Evolutionary conservation across 1,140 invertebrate species (phyloP), one percentile per base, ranked within the genome.

Genomic region (Nylanderia fulva): DNA sequence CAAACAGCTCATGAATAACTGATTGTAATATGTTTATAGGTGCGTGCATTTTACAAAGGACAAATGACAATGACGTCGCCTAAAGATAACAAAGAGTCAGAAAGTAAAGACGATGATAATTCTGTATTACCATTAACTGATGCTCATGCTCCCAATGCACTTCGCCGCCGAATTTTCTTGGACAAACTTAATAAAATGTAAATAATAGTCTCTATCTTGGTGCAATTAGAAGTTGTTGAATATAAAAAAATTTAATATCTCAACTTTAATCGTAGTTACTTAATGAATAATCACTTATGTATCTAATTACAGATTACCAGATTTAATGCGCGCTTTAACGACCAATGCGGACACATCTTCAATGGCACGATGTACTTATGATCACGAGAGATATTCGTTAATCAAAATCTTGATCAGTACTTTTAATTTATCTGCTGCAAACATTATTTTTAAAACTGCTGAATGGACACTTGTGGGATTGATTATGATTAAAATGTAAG

Each of bases 381-480:
- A 84, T 24, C 85, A 77, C 33, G 90, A 91, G 39, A 92, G 52
- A 60, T 89, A 72, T 54, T 76, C 75, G 39, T 89, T 80, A 36
- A 68, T 95, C 29, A 94, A 93, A 80, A 85, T 89, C 29, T 88
- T 95, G 61, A 79, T 95, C 42, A 88, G 87, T 27, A 95, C 95
- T 29, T 95, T 95, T 87, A 89, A 91, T 39, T 86, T 95, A 27
- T 91, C 93, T 24, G 91, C 95, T 48, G 87, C 90, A 66, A 95
- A 95, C 87, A 94, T 95, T 69, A 90, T 93, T n/a, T 93, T 95
- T 56, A 94, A 93, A 89, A 93, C 92, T 52, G 86, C 91, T 8
- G 95, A 95, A 86, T 95, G 94, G 94, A 95, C 92, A 89, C 88
- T 95, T 5, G 91, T 95, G 39, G 92, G 92, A 54, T 89, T 95